Evolutionary conservation across 1,140 invertebrate species (phyloP).

Genomic region (Frieseomelitta varia): DNA sequence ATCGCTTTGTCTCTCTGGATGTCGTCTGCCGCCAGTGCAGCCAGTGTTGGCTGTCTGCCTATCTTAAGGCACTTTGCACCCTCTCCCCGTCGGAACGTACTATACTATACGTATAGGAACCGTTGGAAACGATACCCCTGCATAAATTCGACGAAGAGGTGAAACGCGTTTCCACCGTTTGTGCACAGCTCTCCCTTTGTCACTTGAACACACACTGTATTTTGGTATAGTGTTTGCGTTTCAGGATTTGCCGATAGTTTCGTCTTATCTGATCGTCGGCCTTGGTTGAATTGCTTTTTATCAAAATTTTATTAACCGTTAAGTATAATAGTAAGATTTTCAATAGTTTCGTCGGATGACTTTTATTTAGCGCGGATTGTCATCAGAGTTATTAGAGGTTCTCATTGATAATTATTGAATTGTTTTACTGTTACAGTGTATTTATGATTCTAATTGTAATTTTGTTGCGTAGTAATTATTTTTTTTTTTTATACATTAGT

Average conservation of each 20-base stretch:
- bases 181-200: background rate
- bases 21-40: slow-evolving; percentile 2
- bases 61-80: slow-evolving; percentile 35
- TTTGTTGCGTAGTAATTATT: no score
- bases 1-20: slow-evolving; percentile 59
- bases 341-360: no score
- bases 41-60: slow-evolving; percentile 51
- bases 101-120: slow-evolving; percentile 1
- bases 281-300: background rate
- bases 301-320: no score
- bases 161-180: background rate
- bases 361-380: no score
- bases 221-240: background rate
- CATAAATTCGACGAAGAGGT: background rate
- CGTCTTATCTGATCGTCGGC: background rate
- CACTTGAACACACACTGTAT: no score
- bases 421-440: no score
- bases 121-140: background rate
- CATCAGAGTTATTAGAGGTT: no score
- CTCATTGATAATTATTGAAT: no score
- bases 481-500: no score
- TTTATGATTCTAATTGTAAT: no score
- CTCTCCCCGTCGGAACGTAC: background rate
- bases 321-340: no score
- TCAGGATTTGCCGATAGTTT: background rate